phyloP scores from a whole-genome alignment of 2,888 invertebrate species.

The Andrena flavipes region DNA sequence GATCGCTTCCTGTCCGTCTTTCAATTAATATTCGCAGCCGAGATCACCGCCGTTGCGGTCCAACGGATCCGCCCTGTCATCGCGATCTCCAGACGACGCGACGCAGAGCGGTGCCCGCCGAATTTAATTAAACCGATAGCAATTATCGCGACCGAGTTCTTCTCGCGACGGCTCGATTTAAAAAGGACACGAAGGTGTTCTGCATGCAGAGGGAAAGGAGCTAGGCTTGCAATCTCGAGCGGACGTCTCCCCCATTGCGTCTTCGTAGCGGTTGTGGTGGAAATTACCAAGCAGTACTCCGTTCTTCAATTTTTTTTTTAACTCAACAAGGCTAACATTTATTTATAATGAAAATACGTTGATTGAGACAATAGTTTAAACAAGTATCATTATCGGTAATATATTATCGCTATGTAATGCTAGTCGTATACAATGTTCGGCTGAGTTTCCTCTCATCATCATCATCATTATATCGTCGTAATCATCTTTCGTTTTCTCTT shows the following conservation, averaged over 20 bases:
- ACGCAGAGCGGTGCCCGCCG: conserved; percentile 10
- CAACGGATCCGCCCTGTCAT: not conserved
- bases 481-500: not conserved
- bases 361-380: conserved; percentile 85
- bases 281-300: conserved; percentile 51
- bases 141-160: conserved; percentile 33
- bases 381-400: conserved; percentile 85
- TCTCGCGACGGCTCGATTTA: conserved; percentile 45
- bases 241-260: conserved; percentile 9
- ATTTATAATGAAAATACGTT: conserved; percentile 85
- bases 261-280: conserved; percentile 43
- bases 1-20: conserved; percentile 7
- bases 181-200: conserved; percentile 68
- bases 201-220: conserved; percentile 59
- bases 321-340: conserved; percentile 85
- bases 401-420: conserved; percentile 84
- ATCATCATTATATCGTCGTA: conserved; percentile 26
- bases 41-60: not conserved
- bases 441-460: conserved; percentile 74
- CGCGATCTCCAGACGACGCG: not conserved
- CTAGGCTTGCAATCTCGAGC: conserved; percentile 40
- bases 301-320: conserved; percentile 76
- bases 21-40: conserved; percentile 17
- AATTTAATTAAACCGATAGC: conserved; percentile 55
- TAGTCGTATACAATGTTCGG: conserved; percentile 85